These are phyloP conservation scores for Chloroclystis v-ata DNA, from an alignment of 2,888 invertebrate species.

Conservation along the genomic window DNA sequence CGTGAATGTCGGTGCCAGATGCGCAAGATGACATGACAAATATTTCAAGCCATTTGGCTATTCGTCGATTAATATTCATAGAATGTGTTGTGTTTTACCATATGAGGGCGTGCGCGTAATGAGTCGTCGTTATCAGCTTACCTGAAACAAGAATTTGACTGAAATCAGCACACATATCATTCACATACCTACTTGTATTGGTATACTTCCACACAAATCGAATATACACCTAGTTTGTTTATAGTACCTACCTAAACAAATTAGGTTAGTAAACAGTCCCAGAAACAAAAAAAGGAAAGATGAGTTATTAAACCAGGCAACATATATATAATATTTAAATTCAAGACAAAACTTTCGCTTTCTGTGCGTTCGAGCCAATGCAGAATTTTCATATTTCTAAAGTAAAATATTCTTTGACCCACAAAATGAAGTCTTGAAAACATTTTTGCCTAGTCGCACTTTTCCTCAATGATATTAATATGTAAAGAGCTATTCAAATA, in stretches of 20 bases:
- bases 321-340: too few relatives aligned
- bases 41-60: neutral
- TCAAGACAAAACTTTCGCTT: too few relatives aligned
- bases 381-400: neutral
- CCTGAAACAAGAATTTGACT: slow-evolving; percentile 7
- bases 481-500: slow-evolving; percentile 32
- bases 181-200: too few relatives aligned
- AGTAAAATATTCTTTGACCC: slow-evolving; percentile 5
- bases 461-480: slow-evolving; percentile 29
- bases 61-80: neutral
- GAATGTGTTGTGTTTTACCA: neutral
- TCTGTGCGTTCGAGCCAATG: neutral
- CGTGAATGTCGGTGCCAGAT: slow-evolving; percentile 15
- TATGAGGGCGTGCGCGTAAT: neutral
- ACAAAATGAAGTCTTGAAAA: slow-evolving; percentile 18
- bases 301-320: too few relatives aligned
- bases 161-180: too few relatives aligned
- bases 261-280: too few relatives aligned
- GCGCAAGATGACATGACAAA: slow-evolving; percentile 7
- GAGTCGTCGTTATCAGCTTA: slow-evolving; percentile 4
- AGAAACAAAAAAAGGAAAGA: too few relatives aligned
- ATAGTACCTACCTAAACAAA: too few relatives aligned
- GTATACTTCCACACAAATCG: too few relatives aligned
- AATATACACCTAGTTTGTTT: too few relatives aligned
- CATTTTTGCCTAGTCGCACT: slow-evolving; percentile 25